Percentiles rank a stretch among this genome's conserved stretches.
Conservation (phyloP, 2,797 vertebrate genomes). For the Danio aesculapii region DNA sequence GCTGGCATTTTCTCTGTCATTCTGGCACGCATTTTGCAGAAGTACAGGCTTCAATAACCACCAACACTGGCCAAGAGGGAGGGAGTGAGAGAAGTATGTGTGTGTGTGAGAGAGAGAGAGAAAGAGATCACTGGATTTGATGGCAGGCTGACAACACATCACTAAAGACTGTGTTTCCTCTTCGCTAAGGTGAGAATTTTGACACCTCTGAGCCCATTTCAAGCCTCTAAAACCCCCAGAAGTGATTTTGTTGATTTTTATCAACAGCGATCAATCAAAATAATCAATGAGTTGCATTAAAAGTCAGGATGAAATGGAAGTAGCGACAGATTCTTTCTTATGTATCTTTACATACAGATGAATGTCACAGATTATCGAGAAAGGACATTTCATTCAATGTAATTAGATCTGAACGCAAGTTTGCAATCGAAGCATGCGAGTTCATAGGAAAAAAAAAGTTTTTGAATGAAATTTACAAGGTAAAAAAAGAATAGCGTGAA, state of each 20-base stretch:
- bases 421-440: neutral
- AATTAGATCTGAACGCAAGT: neutral
- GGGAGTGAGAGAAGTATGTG: neutral
- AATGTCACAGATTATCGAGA: neutral
- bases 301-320: neutral
- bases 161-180: constrained; percentile 13
- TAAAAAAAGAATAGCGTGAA: no score
- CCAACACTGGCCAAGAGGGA: constrained; percentile 18
- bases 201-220: constrained; percentile 18
- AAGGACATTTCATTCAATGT: neutral
- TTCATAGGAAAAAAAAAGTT: no score
- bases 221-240: constrained; percentile 13
- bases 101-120: neutral
- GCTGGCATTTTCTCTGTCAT: constrained; percentile 38
- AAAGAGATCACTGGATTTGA: constrained; percentile 33
- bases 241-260: constrained; percentile 13
- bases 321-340: neutral
- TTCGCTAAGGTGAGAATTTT: constrained; percentile 17
- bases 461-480: no score
- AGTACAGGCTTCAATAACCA: constrained; percentile 31
- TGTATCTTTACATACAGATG: no score
- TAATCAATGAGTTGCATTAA: neutral
- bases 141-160: constrained; percentile 24
- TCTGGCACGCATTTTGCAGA: constrained; percentile 34
- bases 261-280: neutral